Percentiles rank a stretch among this genome's conserved stretches.
Evolutionary conservation across 2,113 vertebrate genomes (phyloP).

Genomic region (Lampris incognitus): DNA sequence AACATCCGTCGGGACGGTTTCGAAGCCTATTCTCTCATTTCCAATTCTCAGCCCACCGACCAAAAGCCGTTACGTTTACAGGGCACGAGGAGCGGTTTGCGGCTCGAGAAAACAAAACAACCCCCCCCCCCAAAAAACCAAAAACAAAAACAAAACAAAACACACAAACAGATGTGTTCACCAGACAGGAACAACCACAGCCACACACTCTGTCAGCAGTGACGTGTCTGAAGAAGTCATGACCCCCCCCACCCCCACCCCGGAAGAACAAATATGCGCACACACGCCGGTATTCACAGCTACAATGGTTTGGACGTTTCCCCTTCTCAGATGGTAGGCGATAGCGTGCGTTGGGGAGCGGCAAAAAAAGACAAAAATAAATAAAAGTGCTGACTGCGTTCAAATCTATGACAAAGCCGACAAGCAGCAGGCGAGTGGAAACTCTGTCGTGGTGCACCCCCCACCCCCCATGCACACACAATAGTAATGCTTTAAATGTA

Average conservation of each 20-base stretch:
- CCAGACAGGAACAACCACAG: not conserved
- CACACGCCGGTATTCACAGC: constrained; percentile 16
- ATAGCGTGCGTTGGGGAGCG: constrained; percentile 6
- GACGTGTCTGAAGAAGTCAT: constrained; percentile 18
- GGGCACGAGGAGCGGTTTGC: not conserved
- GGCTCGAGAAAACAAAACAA: too few species aligned
- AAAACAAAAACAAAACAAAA: not conserved
- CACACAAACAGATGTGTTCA: not conserved
- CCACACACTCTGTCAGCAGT: constrained; percentile 15
- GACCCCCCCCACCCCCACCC: constrained; percentile 18
- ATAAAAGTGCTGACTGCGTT: constrained; percentile 27
- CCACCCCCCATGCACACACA: constrained; percentile 5
- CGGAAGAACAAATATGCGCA: constrained; percentile 12
- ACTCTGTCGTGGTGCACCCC: not conserved
- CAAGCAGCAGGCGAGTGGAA: constrained; percentile 26
- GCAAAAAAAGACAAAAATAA: not conserved
- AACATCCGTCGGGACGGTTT: not conserved
- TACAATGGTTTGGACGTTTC: constrained; percentile 41
- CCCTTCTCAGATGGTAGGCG: constrained; percentile 13
- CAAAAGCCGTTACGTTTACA: not conserved
- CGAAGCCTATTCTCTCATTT: constrained; percentile 12
- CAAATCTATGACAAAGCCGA: constrained; percentile 7
- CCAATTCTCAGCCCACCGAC: not conserved
- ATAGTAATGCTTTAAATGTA: constrained; percentile 43
- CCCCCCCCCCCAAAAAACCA: not conserved